Evolutionary conservation across 2,888 invertebrate genomes (phyloP), one percentile per base, ranked within the genome.

Genomic region (Ornithoptera priamus): DNA sequence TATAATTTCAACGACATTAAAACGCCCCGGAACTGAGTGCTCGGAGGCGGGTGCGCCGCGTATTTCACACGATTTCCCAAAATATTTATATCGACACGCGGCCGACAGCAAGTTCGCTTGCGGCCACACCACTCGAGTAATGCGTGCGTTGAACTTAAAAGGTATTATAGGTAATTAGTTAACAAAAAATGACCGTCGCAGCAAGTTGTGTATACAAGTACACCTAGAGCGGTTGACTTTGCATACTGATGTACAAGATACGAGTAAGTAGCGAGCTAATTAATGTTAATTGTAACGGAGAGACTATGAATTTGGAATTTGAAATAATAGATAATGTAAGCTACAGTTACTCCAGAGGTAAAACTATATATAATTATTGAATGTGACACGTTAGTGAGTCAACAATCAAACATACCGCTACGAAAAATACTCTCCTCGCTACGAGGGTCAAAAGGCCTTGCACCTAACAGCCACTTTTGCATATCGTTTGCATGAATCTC

Each of bases 101-200:
- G 85, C 85, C 87, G 86, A 87, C 76, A 73, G 76, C 79, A 87
- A 75, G 72, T 75, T 68, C 67, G 75, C 75, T 70, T 66, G 72
- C 71, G 79, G 74, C 67, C 74, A 76, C 76, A 75, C 76, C 77
- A 76, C 78, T 79, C 77, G 76, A 78, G 80, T 85, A 85, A 86
- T 80, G 84, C 88, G 90, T 82, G 80, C 88, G 82, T 87, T 90
- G 89, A 91, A 90, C 89, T 88, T 88, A 90, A 88, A 90, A 89
- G 89, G 89, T 88, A 89, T 89, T 89, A 89, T 86, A 81, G 87
- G 90, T 89, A 90, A 90, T 90, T 88, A 89, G 89, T 89, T 87
- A 90, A 87, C 85, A 89, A 82, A 88, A 90, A 89, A 87, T 79
- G 81, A 75, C 81, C 83, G 85, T 84, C 84, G 81, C 74, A 76